phyloP scores from a whole-genome alignment of 2,113 vertebrate species.

The Hippocampus zosterae region DNA sequence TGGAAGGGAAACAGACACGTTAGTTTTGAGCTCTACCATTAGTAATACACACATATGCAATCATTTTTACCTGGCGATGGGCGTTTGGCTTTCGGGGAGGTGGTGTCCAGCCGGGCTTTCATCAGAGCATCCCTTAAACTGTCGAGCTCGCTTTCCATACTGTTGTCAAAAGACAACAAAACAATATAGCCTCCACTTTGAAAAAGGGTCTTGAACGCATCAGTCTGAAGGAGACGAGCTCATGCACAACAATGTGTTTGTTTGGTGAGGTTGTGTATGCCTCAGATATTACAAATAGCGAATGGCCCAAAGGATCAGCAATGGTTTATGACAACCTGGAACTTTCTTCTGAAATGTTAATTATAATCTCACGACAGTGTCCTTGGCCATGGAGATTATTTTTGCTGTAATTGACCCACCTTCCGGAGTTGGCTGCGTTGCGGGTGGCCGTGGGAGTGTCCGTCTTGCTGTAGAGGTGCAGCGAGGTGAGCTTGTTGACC shows the following conservation, averaged over 20 bases:
- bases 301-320: too few species aligned
- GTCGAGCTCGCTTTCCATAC: conserved; percentile 87
- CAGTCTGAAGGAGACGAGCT: not conserved
- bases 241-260: too few species aligned
- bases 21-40: not conserved
- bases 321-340: too few species aligned
- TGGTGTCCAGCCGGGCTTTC: conserved; percentile 81
- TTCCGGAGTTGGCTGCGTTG: conserved; percentile 10
- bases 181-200: conserved; percentile 7
- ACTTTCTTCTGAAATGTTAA: too few species aligned
- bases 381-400: not conserved
- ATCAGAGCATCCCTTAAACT: conserved; percentile 79
- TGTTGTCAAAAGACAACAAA: conserved; percentile 42
- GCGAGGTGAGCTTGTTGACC: conserved; percentile 79
- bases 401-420: conserved; percentile 23
- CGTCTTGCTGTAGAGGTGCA: conserved; percentile 83
- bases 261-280: too few species aligned
- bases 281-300: too few species aligned
- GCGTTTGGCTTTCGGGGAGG: conserved; percentile 61
- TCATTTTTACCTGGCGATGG: conserved; percentile 75
- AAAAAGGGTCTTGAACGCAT: too few species aligned
- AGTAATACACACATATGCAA: not conserved
- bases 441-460: conserved; percentile 46
- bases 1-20: conserved; percentile 24
- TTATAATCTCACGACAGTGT: not conserved